A percentile compares a stretch with the other conserved stretches of the same genome.
phyloP scores from a whole-genome alignment of 2,888 invertebrate genomes.

The Trachelus iudaicus region DNA sequence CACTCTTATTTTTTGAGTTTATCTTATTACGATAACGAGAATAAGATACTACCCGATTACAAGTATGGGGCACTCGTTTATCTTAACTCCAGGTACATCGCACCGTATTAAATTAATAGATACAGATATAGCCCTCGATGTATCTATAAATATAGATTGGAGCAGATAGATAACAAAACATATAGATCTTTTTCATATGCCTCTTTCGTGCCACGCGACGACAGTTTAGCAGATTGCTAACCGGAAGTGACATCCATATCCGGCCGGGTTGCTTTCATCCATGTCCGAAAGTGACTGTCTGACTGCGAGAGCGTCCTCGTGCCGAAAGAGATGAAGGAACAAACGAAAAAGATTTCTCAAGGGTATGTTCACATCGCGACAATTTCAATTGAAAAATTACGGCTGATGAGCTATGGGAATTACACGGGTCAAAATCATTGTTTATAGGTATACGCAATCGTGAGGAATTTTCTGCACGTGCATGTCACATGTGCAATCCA shows the following conservation, averaged over 20 bases:
- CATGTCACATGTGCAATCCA: background rate
- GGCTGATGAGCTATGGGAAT: background rate
- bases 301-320: constrained; percentile 1
- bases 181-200: background rate
- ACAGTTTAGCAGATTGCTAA: background rate
- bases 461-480: background rate
- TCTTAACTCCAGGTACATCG: background rate
- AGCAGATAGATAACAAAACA: background rate
- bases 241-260: constrained; percentile 30
- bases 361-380: background rate
- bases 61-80: background rate
- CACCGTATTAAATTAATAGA: background rate
- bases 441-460: background rate
- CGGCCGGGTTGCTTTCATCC: constrained; percentile 13
- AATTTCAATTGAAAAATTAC: background rate
- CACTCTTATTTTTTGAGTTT: constrained; percentile 33
- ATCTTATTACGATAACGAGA: constrained; percentile 25
- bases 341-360: background rate
- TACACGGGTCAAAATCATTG: background rate
- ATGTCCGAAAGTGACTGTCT: constrained; percentile 9
- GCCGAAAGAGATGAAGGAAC: background rate
- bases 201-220: background rate
- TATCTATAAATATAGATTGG: background rate
- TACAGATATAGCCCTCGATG: background rate
- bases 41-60: constrained; percentile 44